Percentiles rank a stretch among this genome's conserved stretches.
These are phyloP conservation scores for Eupithecia subumbrata DNA, from an alignment of 2,888 invertebrate genomes.

Conservation along the genomic window DNA sequence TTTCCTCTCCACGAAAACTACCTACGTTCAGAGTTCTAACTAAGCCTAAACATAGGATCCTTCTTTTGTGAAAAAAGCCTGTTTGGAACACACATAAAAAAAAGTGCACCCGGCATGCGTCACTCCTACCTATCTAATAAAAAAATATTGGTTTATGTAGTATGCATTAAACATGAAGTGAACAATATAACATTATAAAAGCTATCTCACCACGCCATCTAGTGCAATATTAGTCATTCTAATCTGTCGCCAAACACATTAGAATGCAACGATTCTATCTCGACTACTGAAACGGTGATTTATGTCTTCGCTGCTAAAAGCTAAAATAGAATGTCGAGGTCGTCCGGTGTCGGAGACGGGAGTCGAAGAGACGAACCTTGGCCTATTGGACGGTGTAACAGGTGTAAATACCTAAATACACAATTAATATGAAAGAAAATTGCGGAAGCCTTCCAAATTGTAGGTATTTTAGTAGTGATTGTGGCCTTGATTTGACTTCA, in stretches of 20 bases:
- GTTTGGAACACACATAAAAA: neutral
- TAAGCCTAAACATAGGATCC: too few species aligned
- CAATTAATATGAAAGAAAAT: constrained; percentile 2
- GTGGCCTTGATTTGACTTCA: neutral
- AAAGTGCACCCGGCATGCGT: neutral
- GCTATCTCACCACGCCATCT: constrained; percentile 29
- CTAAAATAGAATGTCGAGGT: constrained; percentile 49
- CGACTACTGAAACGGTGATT: constrained; percentile 39
- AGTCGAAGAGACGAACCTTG: constrained; percentile 43
- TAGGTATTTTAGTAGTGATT: neutral
- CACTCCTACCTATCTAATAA: neutral
- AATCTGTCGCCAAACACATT: constrained; percentile 43
- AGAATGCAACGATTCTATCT: constrained; percentile 40
- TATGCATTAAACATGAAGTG: neutral
- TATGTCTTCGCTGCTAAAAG: constrained; percentile 41
- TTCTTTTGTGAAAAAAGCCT: too few species aligned
- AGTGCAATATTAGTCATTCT: constrained; percentile 39
- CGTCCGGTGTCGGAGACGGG: constrained; percentile 42
- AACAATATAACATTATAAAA: neutral
- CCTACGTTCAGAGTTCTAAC: too few species aligned
- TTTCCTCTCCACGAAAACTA: too few species aligned
- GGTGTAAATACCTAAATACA: constrained; percentile 24
- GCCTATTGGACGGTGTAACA: constrained; percentile 42
- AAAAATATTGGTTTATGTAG: too few species aligned
- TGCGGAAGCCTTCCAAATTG: neutral